Base-by-base conservation (phyloP, 1,140 invertebrate genomes). In the Pinna nobilis region DNA sequence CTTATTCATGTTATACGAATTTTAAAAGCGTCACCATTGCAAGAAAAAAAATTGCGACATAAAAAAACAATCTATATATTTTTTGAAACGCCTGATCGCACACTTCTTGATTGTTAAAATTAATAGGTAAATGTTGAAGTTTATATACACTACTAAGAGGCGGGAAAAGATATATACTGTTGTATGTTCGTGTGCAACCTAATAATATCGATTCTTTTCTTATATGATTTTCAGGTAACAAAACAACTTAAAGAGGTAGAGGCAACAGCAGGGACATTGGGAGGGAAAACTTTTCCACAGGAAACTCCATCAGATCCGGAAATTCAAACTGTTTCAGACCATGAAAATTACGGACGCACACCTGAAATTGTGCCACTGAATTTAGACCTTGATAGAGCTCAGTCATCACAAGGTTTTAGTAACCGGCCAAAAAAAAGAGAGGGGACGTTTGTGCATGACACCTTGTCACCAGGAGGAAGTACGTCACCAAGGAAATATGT, bases 221-320 rank as follows among this genome's bases (percentile, higher is more conserved):
- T 47, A 18, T 13, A 2, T 2, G 44, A 6, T 20, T 35, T n/a
- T 33, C 55, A 63, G 59, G 39, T 6, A 6, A 41, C 59, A 1
- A 30, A 37, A 28, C 59, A 63, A 32, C 25, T 72, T 33, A 63
- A 50, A 33, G 68, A 70, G 33, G 57, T 61, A 3, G 68, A 70
- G 30, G 37, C 70, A 20, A 72, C 61, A 5, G 61, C 60, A 9
- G 59, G 37, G 18, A 65, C 68, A 15, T n/a, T 70, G 25, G 57
- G 66, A 1, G 64, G 53, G 28, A 50, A 63, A 37, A 39, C 28
- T 25, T 63, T 63, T 23, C 35, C 39, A 18, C 35, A 33, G 18
- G 59, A 63, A 23, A 37, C 39, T n/a, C 9, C 39, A n/a, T 9
- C 9, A 15, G 59, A n/a, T 4, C 35, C n/a, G 37, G 35, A 63